Evolutionary conservation across 2,113 vertebrate genomes (phyloP), one percentile per base, ranked within the genome.

Genomic region (Callithrix jacchus): DNA sequence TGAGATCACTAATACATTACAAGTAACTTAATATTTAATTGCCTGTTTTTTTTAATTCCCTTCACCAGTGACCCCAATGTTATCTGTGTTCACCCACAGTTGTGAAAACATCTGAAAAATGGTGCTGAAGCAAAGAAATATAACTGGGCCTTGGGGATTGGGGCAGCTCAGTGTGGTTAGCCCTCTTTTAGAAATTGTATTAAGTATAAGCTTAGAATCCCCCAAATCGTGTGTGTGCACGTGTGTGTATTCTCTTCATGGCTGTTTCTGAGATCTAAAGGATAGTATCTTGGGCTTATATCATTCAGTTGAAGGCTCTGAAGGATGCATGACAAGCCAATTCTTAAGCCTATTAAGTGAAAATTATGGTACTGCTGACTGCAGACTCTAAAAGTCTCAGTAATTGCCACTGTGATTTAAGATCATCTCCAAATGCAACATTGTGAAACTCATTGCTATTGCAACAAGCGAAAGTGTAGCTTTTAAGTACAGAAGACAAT

Each of bases 131-230:
- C 35, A 81, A 94, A 89, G 76, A 97, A 93, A 93, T 94, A 93
- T 95, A 97, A 97, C 92, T 98, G 93, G 93, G 21, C 90, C 95
- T 90, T 82, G 27, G 94, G 87, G 96, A 97, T 96, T 96, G 96
- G 45, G 87, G 93, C 96, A 96, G 61, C 87, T 97, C 64, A 49
- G 81, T 73, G 14, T 81, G 54, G 80, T 90, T 92, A 97, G 89
- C 61, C 27, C 52, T 85, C 95, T 64, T 96, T 82, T 84, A 85
- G 81, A 95, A 97, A 92, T 61, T 80, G 40, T 84, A 45, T 61
- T 95, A 89, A 97, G 90, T 47, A 82, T 87, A 92, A 97, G 87
- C 84, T 90, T 87, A 93, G 96, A 92, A 95, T 96, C 64, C 66
- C 49, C 80, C 45, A 77, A 93, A 92, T 93, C 87, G 87, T 95